Percentiles rank a stretch among this genome's conserved stretches.
Conservation (phyloP, 2,888 invertebrate species). For the Pristionchus japonicus region DNA sequence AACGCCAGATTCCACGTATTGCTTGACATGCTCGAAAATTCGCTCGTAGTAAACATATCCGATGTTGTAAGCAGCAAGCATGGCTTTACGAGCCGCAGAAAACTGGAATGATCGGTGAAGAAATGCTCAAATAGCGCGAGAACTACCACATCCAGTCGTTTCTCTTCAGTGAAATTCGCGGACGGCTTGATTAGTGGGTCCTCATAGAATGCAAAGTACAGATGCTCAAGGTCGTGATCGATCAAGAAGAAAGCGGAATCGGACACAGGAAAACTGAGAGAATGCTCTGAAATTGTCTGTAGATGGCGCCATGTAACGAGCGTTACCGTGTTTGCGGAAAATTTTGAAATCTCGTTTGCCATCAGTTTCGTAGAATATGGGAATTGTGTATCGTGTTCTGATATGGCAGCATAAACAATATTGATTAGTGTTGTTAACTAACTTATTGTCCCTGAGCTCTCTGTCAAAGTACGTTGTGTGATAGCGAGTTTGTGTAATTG, state of each 20-base stretch:
- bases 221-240: not conserved
- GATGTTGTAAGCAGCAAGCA: not conserved
- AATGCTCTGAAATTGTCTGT: not conserved
- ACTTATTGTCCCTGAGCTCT: not conserved
- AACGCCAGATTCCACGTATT: not conserved
- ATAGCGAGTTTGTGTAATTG: not conserved
- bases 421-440: not conserved
- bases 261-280: not conserved
- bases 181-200: not conserved
- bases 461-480: not conserved
- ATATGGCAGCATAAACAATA: not conserved
- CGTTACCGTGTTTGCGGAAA: not conserved
- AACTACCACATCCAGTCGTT: not conserved
- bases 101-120: not conserved
- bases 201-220: not conserved
- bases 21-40: not conserved
- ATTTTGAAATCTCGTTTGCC: not conserved
- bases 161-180: not conserved
- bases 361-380: not conserved
- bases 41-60: not conserved
- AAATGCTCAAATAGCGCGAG: not conserved
- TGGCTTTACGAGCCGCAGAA: not conserved
- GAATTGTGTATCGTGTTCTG: not conserved
- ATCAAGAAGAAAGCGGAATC: not conserved
- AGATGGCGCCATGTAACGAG: not conserved